Base-by-base conservation (phyloP, 2,797 vertebrate genomes). In the Coreius guichenoti region DNA sequence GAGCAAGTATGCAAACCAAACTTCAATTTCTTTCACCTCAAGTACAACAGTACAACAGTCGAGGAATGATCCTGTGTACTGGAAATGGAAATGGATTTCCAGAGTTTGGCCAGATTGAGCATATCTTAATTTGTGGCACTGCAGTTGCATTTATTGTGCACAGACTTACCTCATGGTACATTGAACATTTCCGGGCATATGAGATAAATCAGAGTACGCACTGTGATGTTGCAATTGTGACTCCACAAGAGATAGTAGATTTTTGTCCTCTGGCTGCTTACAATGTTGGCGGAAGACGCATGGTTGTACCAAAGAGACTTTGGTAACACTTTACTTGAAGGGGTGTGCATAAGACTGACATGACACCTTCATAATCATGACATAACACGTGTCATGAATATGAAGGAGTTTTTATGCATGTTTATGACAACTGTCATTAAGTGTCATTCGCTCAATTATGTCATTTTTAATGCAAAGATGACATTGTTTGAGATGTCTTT, bases 51-150 rank as follows among this genome's bases (percentile, higher is more conserved):
- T 87, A 17, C 36, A 86, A 89, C 23, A 17, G 72, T n/a, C 26
- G 73, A 77, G 86, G 84, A 26, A 90, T 89, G 86, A 84, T 88
- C 70, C 33, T 90, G 5, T 78, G 83, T 39, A 2, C 79, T 86
- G 83, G 87, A 7, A 68, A 16, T 58, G 36, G 70, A 81, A 43
- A 58, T 78, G 82, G 85, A 11, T 82, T 87, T 2, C 82, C 86
- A 17, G 80, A 89, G 49, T 89, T 89, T 85, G 61, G 80, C 16
- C 63, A 78, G 86, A 86, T 89, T 74, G 69, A 82, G n/a, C 67
- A 26, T 13, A 78, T 89, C 65, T 29, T 87, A 58, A 49, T 89
- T 49, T 54, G 45, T 83, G 51, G 67, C 21, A 72, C 63, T 17
- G 58, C 79, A 51, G 39, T 58, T 23, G 76, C 26, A 67, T 88